phyloP scores from a whole-genome alignment of 1,140 invertebrate genomes.

The Dermatophagoides farinae region DNA sequence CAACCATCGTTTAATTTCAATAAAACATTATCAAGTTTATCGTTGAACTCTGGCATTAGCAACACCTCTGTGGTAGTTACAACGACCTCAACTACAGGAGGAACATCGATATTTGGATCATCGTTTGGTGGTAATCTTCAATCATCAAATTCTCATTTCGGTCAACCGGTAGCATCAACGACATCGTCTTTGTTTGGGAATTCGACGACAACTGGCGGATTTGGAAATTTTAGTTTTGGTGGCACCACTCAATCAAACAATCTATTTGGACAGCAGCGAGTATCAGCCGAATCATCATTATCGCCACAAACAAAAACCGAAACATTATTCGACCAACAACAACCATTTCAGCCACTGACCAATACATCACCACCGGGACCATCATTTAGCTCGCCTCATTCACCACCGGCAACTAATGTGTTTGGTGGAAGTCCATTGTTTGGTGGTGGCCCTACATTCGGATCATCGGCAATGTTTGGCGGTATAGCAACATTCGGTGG shows the following conservation, averaged over 20 bases:
- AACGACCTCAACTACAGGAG: neutral
- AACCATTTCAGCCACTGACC: constrained; percentile 15
- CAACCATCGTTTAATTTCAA: neutral
- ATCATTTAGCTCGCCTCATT: neutral
- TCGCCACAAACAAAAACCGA: neutral
- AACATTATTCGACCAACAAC: constrained; percentile 16
- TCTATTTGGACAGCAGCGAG: constrained; percentile 5
- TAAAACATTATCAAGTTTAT: neutral
- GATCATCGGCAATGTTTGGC: too few species aligned
- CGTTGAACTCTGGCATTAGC: neutral
- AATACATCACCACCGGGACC: constrained; percentile 9
- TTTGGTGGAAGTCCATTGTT: neutral
- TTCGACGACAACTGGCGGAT: neutral
- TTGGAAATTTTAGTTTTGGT: neutral
- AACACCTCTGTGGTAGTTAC: neutral
- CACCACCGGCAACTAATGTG: neutral
- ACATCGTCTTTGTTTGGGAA: neutral
- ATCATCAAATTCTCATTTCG: neutral
- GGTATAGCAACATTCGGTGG: too few species aligned
- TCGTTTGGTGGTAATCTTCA: neutral
- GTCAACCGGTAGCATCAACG: neutral
- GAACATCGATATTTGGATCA: neutral
- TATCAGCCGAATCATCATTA: constrained; percentile 11
- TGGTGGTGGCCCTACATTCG: neutral
- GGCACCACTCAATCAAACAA: neutral